Evolutionary conservation across 2,113 vertebrate species (phyloP).

Genomic region (Notarius lentiginosus): DNA sequence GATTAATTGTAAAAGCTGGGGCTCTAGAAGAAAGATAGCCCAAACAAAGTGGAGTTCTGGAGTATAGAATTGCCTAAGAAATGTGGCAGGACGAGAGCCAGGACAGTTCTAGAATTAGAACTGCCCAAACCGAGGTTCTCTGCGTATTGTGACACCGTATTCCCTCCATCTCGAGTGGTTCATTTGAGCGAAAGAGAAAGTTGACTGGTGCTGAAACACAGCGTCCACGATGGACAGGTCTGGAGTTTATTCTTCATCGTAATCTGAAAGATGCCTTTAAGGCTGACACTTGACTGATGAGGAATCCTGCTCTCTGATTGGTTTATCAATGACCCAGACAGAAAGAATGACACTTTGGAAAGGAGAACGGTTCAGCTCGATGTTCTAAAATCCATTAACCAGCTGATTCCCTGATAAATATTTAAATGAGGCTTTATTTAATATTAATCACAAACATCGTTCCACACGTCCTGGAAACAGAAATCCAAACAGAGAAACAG

Average conservation of each 20-base stretch:
- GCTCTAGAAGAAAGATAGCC: background rate
- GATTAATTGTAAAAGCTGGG: background rate
- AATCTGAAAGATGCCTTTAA: background rate
- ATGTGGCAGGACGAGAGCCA: background rate
- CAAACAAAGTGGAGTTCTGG: background rate
- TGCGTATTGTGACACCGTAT: background rate
- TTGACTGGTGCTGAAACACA: background rate
- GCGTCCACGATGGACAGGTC: background rate
- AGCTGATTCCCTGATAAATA: background rate
- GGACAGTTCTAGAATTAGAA: background rate
- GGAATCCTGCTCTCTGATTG: slow-evolving; percentile 12
- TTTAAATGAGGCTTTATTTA: background rate
- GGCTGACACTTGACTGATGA: background rate
- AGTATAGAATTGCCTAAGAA: background rate
- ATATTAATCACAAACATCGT: background rate
- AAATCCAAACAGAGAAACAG: background rate
- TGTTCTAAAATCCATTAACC: background rate
- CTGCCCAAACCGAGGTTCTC: background rate
- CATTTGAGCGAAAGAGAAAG: background rate
- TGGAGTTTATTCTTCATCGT: background rate
- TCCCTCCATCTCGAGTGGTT: background rate
- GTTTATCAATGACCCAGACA: background rate
- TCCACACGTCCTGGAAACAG: background rate
- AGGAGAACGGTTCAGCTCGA: slow-evolving; percentile 29
- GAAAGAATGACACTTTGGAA: background rate